These are phyloP conservation scores for Ischnus inquisitorius DNA, from an alignment of 2,888 invertebrate species.

Conservation along the genomic window DNA sequence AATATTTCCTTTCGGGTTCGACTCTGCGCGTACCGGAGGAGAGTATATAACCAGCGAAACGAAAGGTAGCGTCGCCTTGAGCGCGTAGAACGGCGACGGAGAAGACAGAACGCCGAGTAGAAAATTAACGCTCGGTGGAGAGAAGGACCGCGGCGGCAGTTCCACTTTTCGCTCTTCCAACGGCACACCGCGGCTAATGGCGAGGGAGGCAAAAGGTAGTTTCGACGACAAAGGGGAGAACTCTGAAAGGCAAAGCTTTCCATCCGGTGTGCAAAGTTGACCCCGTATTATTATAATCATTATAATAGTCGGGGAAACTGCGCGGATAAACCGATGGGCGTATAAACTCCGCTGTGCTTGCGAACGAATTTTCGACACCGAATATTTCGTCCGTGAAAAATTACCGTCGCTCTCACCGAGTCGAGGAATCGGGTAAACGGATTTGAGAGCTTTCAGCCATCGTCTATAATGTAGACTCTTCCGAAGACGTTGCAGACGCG, in stretches of 20 bases:
- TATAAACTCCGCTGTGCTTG: background rate
- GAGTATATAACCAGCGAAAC: background rate
- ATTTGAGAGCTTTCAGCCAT: background rate
- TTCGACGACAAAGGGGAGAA: constrained; percentile 26
- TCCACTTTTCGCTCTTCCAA: constrained; percentile 50
- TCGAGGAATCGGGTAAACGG: background rate
- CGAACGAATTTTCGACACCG: constrained; percentile 9
- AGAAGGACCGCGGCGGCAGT: constrained; percentile 13
- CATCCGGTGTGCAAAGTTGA: constrained; percentile 35
- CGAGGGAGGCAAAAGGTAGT: constrained; percentile 14
- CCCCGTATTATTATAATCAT: constrained; percentile 11
- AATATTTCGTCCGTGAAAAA: background rate
- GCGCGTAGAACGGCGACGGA: background rate
- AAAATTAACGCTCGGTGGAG: constrained; percentile 39
- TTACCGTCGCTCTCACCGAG: too few species aligned
- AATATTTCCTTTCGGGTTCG: background rate
- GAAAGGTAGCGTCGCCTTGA: background rate
- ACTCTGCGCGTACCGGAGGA: background rate
- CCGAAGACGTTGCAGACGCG: background rate
- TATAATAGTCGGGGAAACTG: constrained; percentile 33
- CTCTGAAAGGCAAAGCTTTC: constrained; percentile 27
- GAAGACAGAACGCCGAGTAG: constrained; percentile 17
- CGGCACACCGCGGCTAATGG: constrained; percentile 26
- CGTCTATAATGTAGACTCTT: background rate
- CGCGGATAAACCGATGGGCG: background rate